Percentiles rank a stretch among this genome's conserved stretches.
Evolutionary conservation across 2,797 vertebrate species (phyloP).

Genomic region (Lepilemur ruficaudatus): DNA sequence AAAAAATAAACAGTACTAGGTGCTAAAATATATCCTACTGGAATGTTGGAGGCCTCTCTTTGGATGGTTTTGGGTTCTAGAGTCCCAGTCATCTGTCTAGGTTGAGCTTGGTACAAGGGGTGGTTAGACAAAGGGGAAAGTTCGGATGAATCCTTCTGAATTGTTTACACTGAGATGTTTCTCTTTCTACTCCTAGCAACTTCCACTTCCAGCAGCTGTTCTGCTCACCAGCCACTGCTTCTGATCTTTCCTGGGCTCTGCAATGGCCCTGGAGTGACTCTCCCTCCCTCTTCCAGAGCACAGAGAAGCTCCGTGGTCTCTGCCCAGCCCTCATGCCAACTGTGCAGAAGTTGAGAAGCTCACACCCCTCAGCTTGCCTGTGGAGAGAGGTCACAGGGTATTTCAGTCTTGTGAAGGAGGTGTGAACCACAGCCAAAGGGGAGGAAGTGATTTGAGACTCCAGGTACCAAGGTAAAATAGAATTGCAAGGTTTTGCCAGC

Average conservation of each 20-base stretch:
- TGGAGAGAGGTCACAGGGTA: constrained; percentile 8
- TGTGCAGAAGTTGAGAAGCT: not conserved
- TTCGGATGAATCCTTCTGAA: not conserved
- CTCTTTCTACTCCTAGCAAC: not conserved
- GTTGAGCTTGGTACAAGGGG: not conserved
- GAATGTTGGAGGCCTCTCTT: not conserved
- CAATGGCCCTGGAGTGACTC: not conserved
- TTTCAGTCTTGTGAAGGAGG: not conserved
- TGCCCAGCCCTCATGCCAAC: not conserved
- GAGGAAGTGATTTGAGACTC: not conserved
- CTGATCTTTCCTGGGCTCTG: not conserved
- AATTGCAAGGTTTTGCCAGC: not conserved
- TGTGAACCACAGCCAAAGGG: not conserved
- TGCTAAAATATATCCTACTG: not conserved
- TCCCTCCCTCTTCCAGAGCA: not conserved
- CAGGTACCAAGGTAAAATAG: not conserved
- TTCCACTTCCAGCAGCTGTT: not conserved
- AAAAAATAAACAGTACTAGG: not conserved
- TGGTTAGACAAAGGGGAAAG: not conserved
- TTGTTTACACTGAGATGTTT: not conserved
- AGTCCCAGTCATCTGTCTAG: not conserved
- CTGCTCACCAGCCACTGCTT: not conserved
- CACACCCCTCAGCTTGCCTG: not conserved
- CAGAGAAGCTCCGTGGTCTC: not conserved
- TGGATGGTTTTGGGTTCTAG: not conserved